A percentile compares a stretch with the other conserved stretches of the same genome.
Evolutionary conservation across 2,888 invertebrate genomes (phyloP).

Genomic region (Drosophila gaucha): DNA sequence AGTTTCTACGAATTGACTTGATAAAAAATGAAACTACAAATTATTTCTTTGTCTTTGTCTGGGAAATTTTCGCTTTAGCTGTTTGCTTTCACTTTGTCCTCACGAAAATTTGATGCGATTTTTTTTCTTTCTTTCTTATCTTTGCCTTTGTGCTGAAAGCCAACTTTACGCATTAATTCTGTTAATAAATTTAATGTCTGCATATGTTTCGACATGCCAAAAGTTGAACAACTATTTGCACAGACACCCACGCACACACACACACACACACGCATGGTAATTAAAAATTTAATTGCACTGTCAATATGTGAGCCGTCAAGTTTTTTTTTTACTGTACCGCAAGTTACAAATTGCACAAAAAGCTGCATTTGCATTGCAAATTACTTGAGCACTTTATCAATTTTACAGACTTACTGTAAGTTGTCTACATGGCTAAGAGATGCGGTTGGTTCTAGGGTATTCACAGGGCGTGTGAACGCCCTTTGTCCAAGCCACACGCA

Average conservation of each 20-base stretch:
- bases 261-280: conserved; percentile 55
- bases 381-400: conserved; percentile 36
- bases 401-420: conserved; percentile 11
- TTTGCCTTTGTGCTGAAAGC: conserved; percentile 36
- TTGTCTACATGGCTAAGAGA: background rate
- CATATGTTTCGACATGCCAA: conserved; percentile 32
- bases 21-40: conserved; percentile 30
- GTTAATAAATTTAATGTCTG: conserved; percentile 77
- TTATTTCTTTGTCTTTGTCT: conserved; percentile 59
- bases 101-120: conserved; percentile 44
- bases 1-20: conserved; percentile 7
- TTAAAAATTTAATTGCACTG: conserved; percentile 75
- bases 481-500: conserved; percentile 14
- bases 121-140: conserved; percentile 30
- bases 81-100: conserved; percentile 57
- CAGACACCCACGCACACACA: conserved; percentile 14
- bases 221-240: conserved; percentile 58
- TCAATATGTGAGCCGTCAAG: conserved; percentile 55
- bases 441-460: background rate
- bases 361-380: conserved; percentile 64
- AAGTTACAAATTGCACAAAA: conserved; percentile 33
- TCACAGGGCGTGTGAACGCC: no score
- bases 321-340: conserved; percentile 24
- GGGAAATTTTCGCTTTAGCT: conserved; percentile 36
- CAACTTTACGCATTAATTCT: conserved; percentile 74